These are phyloP conservation scores for Esox niger DNA, from an alignment of 2,113 vertebrate species.

Conservation along the genomic window DNA sequence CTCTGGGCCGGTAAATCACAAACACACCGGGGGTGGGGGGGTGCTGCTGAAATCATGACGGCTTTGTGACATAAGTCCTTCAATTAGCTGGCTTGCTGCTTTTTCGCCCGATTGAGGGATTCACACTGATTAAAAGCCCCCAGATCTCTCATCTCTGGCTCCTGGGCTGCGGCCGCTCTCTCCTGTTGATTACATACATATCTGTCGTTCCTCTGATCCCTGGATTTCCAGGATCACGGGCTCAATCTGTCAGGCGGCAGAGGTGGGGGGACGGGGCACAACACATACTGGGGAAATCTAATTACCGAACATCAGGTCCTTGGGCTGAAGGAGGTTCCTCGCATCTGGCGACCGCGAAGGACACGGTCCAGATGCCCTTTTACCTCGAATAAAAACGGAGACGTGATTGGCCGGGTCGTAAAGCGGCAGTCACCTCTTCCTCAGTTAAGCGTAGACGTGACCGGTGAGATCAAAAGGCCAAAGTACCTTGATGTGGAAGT, in stretches of 20 bases:
- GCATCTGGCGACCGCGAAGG: no score
- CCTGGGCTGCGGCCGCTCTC: no score
- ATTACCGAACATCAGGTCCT: not conserved
- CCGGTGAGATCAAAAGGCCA: not conserved
- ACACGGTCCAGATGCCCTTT: no score
- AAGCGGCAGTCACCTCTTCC: not conserved
- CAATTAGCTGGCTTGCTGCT: constrained; percentile 65
- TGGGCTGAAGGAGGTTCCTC: not conserved
- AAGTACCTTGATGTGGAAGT: not conserved
- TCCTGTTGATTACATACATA: no score
- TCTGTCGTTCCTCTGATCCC: not conserved
- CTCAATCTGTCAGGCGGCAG: not conserved
- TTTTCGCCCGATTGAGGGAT: constrained; percentile 42
- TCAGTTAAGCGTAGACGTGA: not conserved
- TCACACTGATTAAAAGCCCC: not conserved
- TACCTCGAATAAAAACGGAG: not conserved
- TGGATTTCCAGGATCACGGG: not conserved
- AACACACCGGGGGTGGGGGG: constrained; percentile 30
- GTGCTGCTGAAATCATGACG: constrained; percentile 58
- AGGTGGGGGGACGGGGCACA: not conserved
- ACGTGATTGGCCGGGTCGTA: not conserved
- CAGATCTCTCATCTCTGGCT: no score
- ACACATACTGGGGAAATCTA: not conserved
- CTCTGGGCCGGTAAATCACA: constrained; percentile 18
- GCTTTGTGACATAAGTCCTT: constrained; percentile 66